Base-by-base conservation (phyloP, 2,113 vertebrate genomes). In the Oncorhynchus gorbuscha region DNA sequence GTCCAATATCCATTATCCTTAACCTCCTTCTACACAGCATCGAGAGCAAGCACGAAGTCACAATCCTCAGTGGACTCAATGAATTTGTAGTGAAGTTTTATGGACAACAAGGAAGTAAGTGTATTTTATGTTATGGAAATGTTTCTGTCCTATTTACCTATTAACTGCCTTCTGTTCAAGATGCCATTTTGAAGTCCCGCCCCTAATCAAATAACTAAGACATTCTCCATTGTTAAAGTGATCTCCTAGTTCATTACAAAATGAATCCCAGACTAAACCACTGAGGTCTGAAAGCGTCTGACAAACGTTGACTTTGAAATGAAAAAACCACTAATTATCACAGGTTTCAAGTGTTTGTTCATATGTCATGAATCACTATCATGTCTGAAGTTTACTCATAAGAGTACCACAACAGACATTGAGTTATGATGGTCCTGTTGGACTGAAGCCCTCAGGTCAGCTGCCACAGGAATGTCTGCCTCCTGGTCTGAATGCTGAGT, bases 61-160 rank as follows among this genome's bases (percentile, higher is more conserved):
- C 98, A 3, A 99, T 99, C 93, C 90, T 99, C 87, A 98, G 97
- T 85, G 98, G 98, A 92, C 97, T 99, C 91, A 99, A 99, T 79
- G 97, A 99, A 93, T 99, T 99, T 87, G 97, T 99, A 88, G 98
- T 99, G 79, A 99, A 99, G 93, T 99, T 99, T 94, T 99, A 98
- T 72, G 98, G 98, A 95, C 98, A 97, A 95, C 97, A 98, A 94
- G 98, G 97, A 96, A 99, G 98, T 99, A 94, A 98, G 97, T 97
- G 84, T 61, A 78, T 58, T 35, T 81, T 77, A 14, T 55, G 14
- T 55, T 13, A 45, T 45, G 39, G 8, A 45, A 45, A 45, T 11
- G 39, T 45, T 45, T 45, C 39, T 45, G 39, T 9, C 39, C 39
- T 45, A 45, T 45, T 45, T 45, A 45, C 8, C 2, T 45, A 11